These are phyloP conservation scores for Diaperis boleti DNA, from an alignment of 2,888 invertebrate species.

Conservation along the genomic window DNA sequence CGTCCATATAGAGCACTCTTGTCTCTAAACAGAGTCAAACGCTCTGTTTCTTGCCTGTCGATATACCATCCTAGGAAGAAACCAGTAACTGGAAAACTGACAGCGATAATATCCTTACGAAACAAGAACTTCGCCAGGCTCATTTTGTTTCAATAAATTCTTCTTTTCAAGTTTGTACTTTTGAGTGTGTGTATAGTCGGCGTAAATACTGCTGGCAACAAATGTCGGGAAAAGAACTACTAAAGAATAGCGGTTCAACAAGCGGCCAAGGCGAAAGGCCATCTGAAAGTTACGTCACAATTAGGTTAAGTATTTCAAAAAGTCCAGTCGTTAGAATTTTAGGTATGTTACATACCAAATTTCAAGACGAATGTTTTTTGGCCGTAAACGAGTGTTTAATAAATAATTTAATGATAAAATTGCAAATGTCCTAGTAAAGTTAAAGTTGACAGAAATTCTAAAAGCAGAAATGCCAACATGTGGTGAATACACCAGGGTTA, in stretches of 20 bases:
- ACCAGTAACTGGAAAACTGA: constrained; percentile 71
- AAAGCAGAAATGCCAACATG: no score
- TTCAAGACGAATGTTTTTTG: no score
- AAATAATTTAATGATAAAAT: no score
- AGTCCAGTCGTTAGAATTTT: background rate
- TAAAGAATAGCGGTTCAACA: constrained; percentile 75
- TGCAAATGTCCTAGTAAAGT: background rate
- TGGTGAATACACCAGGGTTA: no score
- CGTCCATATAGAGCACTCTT: constrained; percentile 84
- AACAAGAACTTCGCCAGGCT: constrained; percentile 69
- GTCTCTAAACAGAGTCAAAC: constrained; percentile 81
- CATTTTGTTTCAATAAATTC: constrained; percentile 65
- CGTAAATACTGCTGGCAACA: constrained; percentile 72
- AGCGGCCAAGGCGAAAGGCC: constrained; percentile 66
- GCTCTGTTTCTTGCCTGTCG: constrained; percentile 77
- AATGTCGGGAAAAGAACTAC: constrained; percentile 78
- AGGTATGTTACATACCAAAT: constrained; percentile 12
- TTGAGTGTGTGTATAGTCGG: constrained; percentile 80
- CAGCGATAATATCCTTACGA: constrained; percentile 66
- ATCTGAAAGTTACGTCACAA: constrained; percentile 64
- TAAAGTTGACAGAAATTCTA: background rate
- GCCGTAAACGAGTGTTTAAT: no score
- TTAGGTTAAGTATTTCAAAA: constrained; percentile 32
- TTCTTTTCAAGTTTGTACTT: constrained; percentile 72
- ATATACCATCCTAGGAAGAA: constrained; percentile 74